Evolutionary conservation across 2,797 vertebrate species (phyloP).

Genomic region (Leptodactylus fallax): DNA sequence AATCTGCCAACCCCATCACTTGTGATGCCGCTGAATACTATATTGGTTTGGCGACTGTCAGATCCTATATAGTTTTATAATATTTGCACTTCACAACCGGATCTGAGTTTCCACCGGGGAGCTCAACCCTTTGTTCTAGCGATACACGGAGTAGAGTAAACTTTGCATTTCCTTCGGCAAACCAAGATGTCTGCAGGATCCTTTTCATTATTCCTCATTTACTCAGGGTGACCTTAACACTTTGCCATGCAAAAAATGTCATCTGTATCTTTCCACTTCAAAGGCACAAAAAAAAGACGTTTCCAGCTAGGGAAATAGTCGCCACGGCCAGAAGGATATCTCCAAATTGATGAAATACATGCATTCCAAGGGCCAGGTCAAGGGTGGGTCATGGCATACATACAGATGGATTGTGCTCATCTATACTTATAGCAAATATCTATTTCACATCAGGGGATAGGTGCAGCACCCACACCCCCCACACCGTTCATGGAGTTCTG

Average conservation of each 20-base stretch:
- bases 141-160: slow-evolving; percentile 70
- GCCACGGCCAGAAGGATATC: not conserved
- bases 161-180: slow-evolving; percentile 73
- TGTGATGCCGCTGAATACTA: slow-evolving; percentile 19
- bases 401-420: not conserved
- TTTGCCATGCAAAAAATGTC: slow-evolving; percentile 70
- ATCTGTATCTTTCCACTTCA: slow-evolving; percentile 59
- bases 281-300: slow-evolving; percentile 37
- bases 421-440: not conserved
- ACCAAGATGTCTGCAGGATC: slow-evolving; percentile 65
- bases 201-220: slow-evolving; percentile 67
- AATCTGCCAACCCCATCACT: not conserved
- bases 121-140: slow-evolving; percentile 70
- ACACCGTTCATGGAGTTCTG: not conserved
- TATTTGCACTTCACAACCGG: slow-evolving; percentile 79
- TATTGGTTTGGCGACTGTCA: slow-evolving; percentile 36
- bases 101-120: slow-evolving; percentile 72
- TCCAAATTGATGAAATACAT: not conserved
- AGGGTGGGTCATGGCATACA: not conserved
- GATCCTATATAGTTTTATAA: slow-evolving; percentile 65
- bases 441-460: not conserved
- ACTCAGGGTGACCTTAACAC: slow-evolving; percentile 78
- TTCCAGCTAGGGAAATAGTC: not conserved
- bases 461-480: not conserved
- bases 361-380: slow-evolving; percentile 1